These are phyloP conservation scores for Idaea biselata DNA, from an alignment of 2,888 invertebrate species.

Conservation along the genomic window DNA sequence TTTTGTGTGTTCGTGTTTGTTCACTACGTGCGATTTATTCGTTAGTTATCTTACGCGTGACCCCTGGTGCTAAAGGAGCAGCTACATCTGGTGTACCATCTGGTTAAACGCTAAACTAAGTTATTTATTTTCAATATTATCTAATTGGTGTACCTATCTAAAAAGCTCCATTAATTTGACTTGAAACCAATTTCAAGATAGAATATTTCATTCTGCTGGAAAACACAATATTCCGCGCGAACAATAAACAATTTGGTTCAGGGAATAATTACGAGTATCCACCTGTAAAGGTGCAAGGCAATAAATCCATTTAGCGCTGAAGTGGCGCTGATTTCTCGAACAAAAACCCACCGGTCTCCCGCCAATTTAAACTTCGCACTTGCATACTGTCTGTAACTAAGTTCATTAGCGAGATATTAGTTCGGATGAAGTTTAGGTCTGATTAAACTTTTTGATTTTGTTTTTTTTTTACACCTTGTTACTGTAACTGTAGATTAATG, in stretches of 20 bases:
- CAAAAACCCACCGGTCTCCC: conserved; percentile 59
- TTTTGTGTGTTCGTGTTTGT: too few species aligned
- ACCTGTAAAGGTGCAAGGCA: conserved; percentile 61
- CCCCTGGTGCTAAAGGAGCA: too few species aligned
- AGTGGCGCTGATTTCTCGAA: conserved; percentile 66
- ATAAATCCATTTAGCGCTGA: conserved; percentile 74
- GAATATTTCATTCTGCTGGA: conserved; percentile 28
- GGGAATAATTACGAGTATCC: conserved; percentile 68
- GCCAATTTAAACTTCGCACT: conserved; percentile 69
- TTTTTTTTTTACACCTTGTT: conserved; percentile 10
- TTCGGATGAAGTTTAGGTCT: conserved; percentile 32
- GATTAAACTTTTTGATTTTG: conserved; percentile 22
- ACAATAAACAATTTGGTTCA: conserved; percentile 65
- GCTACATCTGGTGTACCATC: too few species aligned
- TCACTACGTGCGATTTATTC: too few species aligned
- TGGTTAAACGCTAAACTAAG: too few species aligned
- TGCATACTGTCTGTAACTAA: conserved; percentile 61
- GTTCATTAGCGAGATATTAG: conserved; percentile 57
- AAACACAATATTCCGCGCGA: conserved; percentile 52
- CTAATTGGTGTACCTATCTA: too few species aligned
- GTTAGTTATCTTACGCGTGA: too few species aligned
- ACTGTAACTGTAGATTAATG: background rate
- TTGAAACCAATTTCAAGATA: conserved; percentile 15
- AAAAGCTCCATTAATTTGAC: background rate
- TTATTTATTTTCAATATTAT: too few species aligned